Conservation (phyloP, 2,113 vertebrate genomes). For the Acinonyx jubatus region DNA sequence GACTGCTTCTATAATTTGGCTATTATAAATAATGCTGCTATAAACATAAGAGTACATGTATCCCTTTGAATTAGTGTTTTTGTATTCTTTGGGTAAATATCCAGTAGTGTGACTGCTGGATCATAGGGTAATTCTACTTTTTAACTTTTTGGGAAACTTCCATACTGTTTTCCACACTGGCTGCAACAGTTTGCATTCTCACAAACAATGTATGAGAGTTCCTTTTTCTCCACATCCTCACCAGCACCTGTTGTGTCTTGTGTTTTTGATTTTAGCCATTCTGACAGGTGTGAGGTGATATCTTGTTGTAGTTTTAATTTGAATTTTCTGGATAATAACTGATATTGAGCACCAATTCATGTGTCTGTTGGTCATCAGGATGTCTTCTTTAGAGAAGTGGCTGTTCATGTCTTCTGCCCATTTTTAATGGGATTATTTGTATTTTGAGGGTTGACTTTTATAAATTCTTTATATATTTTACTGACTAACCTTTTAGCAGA, state of each 20-base stretch:
- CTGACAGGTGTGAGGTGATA: background rate
- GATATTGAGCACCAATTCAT: background rate
- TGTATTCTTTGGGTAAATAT: background rate
- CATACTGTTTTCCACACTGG: background rate
- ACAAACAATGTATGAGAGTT: background rate
- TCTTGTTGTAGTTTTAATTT: background rate
- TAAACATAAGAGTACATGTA: background rate
- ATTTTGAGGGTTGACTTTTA: too few species aligned
- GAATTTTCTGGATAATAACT: background rate
- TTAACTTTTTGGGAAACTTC: background rate
- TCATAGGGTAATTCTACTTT: background rate
- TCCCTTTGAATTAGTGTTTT: background rate
- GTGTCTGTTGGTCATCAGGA: too few species aligned
- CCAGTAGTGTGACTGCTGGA: background rate
- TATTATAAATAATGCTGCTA: background rate
- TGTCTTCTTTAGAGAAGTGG: too few species aligned
- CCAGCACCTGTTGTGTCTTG: background rate
- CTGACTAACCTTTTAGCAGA: too few species aligned
- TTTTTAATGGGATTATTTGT: too few species aligned
- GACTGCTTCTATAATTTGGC: background rate
- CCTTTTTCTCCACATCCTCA: background rate
- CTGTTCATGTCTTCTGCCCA: too few species aligned
- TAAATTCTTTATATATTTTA: too few species aligned
- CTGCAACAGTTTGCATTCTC: background rate
- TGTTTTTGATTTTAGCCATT: background rate